phyloP scores from a whole-genome alignment of 2,797 vertebrate genomes.

The Phoeniculus purpureus region DNA sequence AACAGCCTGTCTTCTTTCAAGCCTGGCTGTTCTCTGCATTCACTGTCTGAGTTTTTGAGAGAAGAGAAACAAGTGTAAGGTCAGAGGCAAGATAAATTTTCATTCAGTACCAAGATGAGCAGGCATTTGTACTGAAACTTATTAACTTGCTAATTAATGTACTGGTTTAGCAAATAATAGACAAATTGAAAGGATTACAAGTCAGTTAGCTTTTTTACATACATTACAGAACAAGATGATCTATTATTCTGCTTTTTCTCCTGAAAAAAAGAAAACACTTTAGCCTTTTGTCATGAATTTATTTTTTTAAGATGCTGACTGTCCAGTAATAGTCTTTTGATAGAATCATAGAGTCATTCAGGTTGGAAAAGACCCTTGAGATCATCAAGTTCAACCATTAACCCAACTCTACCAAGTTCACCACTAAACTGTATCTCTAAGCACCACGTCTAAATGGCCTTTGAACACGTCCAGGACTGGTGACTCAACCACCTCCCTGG shows the following conservation, averaged over 20 bases:
- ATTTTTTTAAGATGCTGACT: not conserved
- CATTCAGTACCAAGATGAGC: not conserved
- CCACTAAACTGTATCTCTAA: too few relatives aligned
- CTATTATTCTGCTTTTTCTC: not conserved
- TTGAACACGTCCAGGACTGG: too few relatives aligned
- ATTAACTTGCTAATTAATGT: not conserved
- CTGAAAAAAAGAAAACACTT: not conserved
- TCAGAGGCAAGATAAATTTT: slow-evolving; percentile 2
- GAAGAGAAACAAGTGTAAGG: not conserved
- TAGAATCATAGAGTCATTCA: too few relatives aligned
- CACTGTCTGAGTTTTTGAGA: not conserved
- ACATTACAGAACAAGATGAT: not conserved
- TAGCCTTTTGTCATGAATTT: not conserved
- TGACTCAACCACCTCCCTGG: too few relatives aligned
- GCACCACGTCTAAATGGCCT: too few relatives aligned
- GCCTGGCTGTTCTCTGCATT: not conserved
- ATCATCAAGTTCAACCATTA: too few relatives aligned
- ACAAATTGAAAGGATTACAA: not conserved
- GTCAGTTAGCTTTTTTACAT: not conserved
- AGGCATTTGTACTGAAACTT: not conserved
- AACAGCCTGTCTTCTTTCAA: not conserved
- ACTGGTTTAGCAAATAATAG: not conserved
- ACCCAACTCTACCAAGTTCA: too few relatives aligned
- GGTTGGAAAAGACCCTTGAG: too few relatives aligned
- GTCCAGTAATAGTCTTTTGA: not conserved